Percentiles rank a stretch among this genome's conserved stretches.
Evolutionary conservation across 2,888 invertebrate genomes (phyloP).

Genomic region (Cabera pusaria): DNA sequence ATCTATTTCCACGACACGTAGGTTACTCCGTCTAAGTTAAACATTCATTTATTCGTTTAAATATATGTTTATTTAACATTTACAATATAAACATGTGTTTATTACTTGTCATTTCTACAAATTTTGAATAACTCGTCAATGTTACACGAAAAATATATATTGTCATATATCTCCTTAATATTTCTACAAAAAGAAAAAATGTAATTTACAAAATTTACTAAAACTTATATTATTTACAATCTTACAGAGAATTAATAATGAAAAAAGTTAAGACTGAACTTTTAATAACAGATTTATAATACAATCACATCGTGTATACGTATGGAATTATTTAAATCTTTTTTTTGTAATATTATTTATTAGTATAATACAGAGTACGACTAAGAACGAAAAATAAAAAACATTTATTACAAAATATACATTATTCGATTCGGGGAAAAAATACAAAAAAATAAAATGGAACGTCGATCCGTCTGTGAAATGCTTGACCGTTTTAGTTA

Average conservation of each 20-base stretch:
- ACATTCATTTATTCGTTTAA: too few relatives aligned
- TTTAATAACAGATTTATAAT: conserved; percentile 18
- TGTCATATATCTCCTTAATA: conserved; percentile 37
- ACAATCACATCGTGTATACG: conserved; percentile 53
- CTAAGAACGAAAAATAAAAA: conserved; percentile 40
- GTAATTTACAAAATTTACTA: conserved; percentile 44
- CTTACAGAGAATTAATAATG: conserved; percentile 37
- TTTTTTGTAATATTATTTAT: conserved; percentile 27
- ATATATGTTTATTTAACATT: conserved; percentile 1
- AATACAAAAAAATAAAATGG: conserved; percentile 30
- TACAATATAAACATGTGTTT: not conserved
- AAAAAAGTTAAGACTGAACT: conserved; percentile 26
- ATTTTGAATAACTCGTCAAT: conserved; percentile 1
- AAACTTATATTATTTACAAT: conserved; percentile 44
- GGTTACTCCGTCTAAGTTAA: too few relatives aligned
- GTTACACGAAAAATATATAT: conserved; percentile 27
- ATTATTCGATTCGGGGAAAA: conserved; percentile 39
- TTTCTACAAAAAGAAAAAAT: too few relatives aligned
- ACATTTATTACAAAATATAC: conserved; percentile 68
- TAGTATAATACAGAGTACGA: conserved; percentile 43
- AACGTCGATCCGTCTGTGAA: conserved; percentile 27
- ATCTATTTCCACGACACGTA: too few relatives aligned
- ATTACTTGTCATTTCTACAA: conserved; percentile 3
- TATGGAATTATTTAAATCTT: conserved; percentile 51
- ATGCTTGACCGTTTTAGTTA: conserved; percentile 39